phyloP scores from a whole-genome alignment of 2,888 invertebrate genomes.

The Chloroclysta siterata region DNA sequence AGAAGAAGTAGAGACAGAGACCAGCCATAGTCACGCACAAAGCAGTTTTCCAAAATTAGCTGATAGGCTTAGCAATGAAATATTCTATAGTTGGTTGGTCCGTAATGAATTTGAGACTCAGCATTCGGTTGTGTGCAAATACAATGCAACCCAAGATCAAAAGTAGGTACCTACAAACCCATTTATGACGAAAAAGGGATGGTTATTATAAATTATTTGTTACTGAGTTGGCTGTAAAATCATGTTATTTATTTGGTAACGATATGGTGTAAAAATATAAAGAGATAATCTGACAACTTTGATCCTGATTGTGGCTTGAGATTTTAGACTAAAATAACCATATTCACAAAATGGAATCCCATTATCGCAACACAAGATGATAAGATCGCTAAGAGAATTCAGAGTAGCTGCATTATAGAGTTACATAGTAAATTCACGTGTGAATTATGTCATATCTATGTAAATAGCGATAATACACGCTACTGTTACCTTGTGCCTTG shows the following conservation, averaged over 20 bases:
- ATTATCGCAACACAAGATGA: background rate
- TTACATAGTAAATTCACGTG: constrained; percentile 5
- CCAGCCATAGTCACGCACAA: constrained; percentile 6
- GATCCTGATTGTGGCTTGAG: background rate
- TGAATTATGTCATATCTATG: constrained; percentile 54
- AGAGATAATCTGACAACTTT: background rate
- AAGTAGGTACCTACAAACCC: no score
- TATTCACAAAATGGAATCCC: background rate
- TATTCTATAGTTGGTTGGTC: background rate
- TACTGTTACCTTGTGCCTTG: constrained; percentile 33
- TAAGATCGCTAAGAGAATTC: background rate
- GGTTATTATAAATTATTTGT: no score
- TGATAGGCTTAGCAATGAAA: background rate
- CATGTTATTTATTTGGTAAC: background rate
- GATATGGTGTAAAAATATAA: background rate
- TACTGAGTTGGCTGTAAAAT: background rate
- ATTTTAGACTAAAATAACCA: background rate
- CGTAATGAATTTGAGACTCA: background rate
- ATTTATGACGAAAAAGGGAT: no score
- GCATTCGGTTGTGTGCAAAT: background rate
- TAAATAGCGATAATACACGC: constrained; percentile 54
- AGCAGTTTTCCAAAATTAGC: background rate
- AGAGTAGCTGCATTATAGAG: background rate
- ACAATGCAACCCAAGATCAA: background rate
- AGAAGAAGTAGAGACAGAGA: constrained; percentile 1